Evolutionary conservation across 2,888 invertebrate species (phyloP), one percentile per base, ranked within the genome.

Genomic region (Cactoblastis cactorum): DNA sequence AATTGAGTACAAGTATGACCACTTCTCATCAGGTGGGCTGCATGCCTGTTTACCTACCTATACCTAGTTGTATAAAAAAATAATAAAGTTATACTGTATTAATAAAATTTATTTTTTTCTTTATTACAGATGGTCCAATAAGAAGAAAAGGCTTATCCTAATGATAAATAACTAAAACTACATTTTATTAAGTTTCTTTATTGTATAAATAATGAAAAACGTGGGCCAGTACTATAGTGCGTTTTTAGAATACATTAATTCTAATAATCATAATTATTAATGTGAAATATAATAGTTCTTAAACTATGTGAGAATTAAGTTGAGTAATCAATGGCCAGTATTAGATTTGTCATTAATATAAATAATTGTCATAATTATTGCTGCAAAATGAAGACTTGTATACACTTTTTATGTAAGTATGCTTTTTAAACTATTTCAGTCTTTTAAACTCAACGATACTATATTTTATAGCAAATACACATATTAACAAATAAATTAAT

Each of bases 191-290:
- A 38, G 18, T 37, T 17, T 11, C 12, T 14, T 32, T n/a, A n/a
- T n/a, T n/a, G 22, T 22, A 22, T 28, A 28, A 28, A 43, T 6
- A 17, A 33, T 33, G 18, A 33, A 45, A 38, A 49, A 61, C 59
- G 54, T 17, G 66, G 77, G 79, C 79, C 80, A 80, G 78, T 80
- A 79, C n/a, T n/a, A n/a, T 63, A 72, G 68, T 65, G 47, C n/a
- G 37, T 37, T 37, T 48, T 15, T 55, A 38, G 57, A 59, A 54
- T 49, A 51, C 45, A 52, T 38, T 50, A 37, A 47, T 15, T 52
- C 0, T n/a, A 24, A 6, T 41, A 19, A 39, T 5, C 19, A 18
- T 39, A 18, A 18, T 19, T 18, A 15, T 33, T n/a, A 32, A 2
- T 32, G 2, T 5, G 11, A 8, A 32, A 32, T 17, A 35, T n/a